These are phyloP conservation scores for Fulica atra DNA, from an alignment of 2,113 vertebrate genomes.

Conservation along the genomic window DNA sequence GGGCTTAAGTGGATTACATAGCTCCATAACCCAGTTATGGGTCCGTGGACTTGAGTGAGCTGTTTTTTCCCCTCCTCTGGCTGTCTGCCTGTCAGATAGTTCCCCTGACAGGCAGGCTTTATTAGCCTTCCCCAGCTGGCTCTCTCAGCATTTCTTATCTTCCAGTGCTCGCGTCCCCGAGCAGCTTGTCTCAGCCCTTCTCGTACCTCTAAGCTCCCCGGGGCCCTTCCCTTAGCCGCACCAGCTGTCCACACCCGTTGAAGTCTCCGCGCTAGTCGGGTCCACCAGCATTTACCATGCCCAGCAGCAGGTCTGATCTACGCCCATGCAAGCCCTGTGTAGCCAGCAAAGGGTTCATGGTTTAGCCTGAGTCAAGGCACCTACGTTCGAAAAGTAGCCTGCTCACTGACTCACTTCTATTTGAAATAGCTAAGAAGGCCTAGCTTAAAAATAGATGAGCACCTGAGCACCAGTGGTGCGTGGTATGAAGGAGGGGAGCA, in stretches of 20 bases:
- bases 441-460: background rate
- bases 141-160: slow-evolving; percentile 47
- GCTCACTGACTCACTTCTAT: background rate
- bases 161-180: slow-evolving; percentile 5
- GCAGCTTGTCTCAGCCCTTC: background rate
- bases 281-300: background rate
- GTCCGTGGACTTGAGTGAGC: slow-evolving; percentile 11
- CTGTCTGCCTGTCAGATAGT: slow-evolving; percentile 64
- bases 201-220: background rate
- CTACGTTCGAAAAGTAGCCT: background rate
- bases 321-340: background rate
- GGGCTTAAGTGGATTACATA: slow-evolving; percentile 74
- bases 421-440: background rate
- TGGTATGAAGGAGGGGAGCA: background rate
- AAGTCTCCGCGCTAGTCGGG: background rate
- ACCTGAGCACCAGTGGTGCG: background rate
- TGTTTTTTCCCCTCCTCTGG: slow-evolving; percentile 48
- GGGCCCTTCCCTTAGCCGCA: slow-evolving; percentile 10
- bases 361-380: background rate
- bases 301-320: background rate
- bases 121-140: slow-evolving; percentile 51
- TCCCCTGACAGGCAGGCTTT: slow-evolving; percentile 57
- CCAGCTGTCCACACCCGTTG: background rate
- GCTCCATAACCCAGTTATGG: slow-evolving; percentile 68
- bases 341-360: background rate